Evolutionary conservation across 2,797 vertebrate species (phyloP).

Genomic region (Ambastaia sidthimunki): DNA sequence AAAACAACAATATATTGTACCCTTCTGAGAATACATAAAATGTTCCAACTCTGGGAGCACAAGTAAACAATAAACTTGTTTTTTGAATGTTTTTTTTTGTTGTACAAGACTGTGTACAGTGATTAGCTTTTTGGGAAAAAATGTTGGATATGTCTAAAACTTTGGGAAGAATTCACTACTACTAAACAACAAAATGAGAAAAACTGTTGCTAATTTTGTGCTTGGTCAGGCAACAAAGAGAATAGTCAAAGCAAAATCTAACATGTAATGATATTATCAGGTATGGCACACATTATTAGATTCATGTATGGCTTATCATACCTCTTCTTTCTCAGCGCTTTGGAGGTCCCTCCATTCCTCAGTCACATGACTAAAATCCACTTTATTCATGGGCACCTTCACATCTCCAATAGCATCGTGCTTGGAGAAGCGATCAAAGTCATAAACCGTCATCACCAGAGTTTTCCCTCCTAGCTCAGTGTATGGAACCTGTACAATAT

Average conservation of each 20-base stretch:
- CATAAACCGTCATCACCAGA: conserved; percentile 96
- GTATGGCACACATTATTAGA: not conserved
- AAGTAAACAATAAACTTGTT: not conserved
- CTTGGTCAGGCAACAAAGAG: not conserved
- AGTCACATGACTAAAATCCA: conserved; percentile 97
- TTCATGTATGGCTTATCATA: conserved; percentile 63
- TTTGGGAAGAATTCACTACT: too few species aligned
- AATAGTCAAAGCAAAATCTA: not conserved
- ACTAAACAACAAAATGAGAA: too few species aligned
- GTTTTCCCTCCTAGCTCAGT: conserved; percentile 97
- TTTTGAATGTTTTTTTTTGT: too few species aligned
- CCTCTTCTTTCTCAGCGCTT: conserved; percentile 99
- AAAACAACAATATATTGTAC: not conserved
- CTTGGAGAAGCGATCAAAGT: conserved; percentile 99
- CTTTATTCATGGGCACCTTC: conserved; percentile 98
- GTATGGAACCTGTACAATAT: conserved; percentile 87
- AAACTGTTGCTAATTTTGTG: not conserved
- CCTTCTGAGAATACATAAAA: conserved; percentile 19
- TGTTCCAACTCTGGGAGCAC: not conserved
- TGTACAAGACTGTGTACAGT: too few species aligned
- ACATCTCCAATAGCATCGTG: conserved; percentile 98
- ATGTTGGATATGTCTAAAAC: too few species aligned
- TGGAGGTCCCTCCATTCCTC: conserved; percentile 97
- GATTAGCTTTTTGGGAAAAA: too few species aligned
- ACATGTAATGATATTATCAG: not conserved